Percentiles rank a stretch among this genome's conserved stretches.
Evolutionary conservation across 2,797 vertebrate species (phyloP).

Genomic region (Phylloscopus collybita): DNA sequence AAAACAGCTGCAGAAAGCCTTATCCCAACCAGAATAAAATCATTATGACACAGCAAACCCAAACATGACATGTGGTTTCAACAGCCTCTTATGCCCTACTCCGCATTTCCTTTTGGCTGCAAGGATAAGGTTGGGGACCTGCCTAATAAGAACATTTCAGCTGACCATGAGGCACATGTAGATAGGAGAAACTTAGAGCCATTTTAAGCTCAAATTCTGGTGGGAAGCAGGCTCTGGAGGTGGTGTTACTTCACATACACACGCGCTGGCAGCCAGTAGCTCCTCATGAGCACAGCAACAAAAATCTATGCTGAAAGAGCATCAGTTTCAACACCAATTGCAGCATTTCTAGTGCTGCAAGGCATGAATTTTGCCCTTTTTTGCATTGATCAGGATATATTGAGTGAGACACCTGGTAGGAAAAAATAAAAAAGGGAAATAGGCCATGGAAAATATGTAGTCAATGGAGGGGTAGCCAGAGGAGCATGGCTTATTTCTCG

Average conservation of each 20-base stretch:
- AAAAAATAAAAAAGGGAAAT: not conserved
- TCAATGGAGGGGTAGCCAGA: not conserved
- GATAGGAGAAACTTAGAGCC: constrained; percentile 47
- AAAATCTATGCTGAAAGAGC: constrained; percentile 1
- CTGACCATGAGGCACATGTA: constrained; percentile 12
- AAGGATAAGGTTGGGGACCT: constrained; percentile 36
- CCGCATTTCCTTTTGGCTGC: constrained; percentile 58
- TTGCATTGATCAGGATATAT: not conserved
- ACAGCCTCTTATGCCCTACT: constrained; percentile 54
- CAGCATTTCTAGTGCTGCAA: not conserved
- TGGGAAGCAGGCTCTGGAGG: constrained; percentile 30
- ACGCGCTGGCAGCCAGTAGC: not conserved
- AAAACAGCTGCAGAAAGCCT: constrained; percentile 65
- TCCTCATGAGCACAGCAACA: not conserved
- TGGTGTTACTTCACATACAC: constrained; percentile 4
- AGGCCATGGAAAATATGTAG: not conserved
- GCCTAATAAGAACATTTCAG: constrained; percentile 32
- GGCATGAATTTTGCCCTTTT: not conserved
- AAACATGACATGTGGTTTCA: constrained; percentile 61
- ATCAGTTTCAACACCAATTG: not conserved
- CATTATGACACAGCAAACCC: constrained; percentile 65
- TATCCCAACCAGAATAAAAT: constrained; percentile 61
- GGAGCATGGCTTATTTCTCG: accelerated
- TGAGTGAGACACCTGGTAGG: not conserved
- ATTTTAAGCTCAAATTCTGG: constrained; percentile 39